Percentiles rank a stretch among this genome's conserved stretches.
Evolutionary conservation across 2,888 invertebrate species (phyloP).

Genomic region (Agrotis puta): DNA sequence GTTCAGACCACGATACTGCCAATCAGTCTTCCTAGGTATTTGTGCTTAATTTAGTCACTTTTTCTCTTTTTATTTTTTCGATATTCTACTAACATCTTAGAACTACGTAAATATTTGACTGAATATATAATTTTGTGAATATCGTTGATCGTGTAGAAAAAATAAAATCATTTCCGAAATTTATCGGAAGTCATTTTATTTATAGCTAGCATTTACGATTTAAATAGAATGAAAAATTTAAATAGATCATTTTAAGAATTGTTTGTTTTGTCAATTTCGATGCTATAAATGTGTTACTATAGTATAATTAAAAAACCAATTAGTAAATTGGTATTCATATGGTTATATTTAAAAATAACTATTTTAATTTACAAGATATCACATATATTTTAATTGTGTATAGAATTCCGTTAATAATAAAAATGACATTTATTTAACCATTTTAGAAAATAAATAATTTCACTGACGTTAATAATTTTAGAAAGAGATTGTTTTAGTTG

Average conservation of each 20-base stretch:
- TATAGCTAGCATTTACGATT: constrained; percentile 41
- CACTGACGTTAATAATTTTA: constrained; percentile 30
- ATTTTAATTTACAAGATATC: constrained; percentile 3
- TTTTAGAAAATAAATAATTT: constrained; percentile 38
- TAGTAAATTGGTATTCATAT: constrained; percentile 7
- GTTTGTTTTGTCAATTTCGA: constrained; percentile 17
- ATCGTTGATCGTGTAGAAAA: constrained; percentile 35
- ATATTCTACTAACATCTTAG: constrained; percentile 42
- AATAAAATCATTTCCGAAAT: constrained; percentile 50
- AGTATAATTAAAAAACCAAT: constrained; percentile 6
- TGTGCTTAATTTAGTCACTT: constrained; percentile 46
- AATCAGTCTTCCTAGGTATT: constrained; percentile 58
- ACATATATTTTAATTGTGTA: constrained; percentile 19
- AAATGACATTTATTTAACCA: constrained; percentile 31
- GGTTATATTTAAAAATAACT: not conserved
- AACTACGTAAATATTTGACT: constrained; percentile 61
- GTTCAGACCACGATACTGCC: constrained; percentile 54
- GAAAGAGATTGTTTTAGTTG: constrained; percentile 48
- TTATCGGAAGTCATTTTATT: constrained; percentile 52
- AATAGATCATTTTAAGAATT: constrained; percentile 14
- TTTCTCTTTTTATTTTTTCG: constrained; percentile 20
- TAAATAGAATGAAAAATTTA: constrained; percentile 29
- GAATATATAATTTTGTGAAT: constrained; percentile 58
- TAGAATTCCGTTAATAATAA: constrained; percentile 18
- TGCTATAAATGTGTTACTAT: constrained; percentile 6